Percentiles rank a stretch among this genome's conserved stretches.
Conservation (phyloP, 2,888 invertebrate genomes). For the Ptychoptera albimana region DNA sequence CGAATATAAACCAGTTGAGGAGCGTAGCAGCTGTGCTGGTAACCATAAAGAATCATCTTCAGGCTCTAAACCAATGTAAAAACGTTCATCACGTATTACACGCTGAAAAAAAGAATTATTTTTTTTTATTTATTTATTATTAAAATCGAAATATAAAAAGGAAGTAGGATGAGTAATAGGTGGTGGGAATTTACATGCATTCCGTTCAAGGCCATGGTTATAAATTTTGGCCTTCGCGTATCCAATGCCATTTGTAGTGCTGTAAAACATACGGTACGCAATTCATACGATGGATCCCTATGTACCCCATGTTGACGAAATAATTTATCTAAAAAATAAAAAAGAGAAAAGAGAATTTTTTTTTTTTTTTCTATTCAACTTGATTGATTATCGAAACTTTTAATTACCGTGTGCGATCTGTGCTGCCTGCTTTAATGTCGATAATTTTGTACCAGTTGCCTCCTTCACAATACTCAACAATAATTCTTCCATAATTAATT, state of each 20-base stretch:
- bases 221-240: constrained; percentile 70
- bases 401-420: constrained; percentile 72
- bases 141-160: neutral
- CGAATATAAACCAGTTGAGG: constrained; percentile 43
- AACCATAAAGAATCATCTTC: constrained; percentile 88
- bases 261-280: constrained; percentile 68
- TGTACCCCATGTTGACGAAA: constrained; percentile 62
- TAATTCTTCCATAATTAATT: constrained; percentile 62
- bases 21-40: constrained; percentile 76
- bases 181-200: constrained; percentile 87
- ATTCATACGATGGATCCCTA: constrained; percentile 66
- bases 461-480: constrained; percentile 72
- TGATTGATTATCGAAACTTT: too few relatives aligned
- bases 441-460: constrained; percentile 58
- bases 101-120: constrained; percentile 42
- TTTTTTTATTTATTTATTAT: neutral
- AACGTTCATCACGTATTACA: constrained; percentile 79
- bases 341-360: constrained; percentile 1
- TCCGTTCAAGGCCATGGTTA: constrained; percentile 68
- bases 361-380: too few relatives aligned
- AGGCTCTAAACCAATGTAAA: constrained; percentile 77
- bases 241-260: constrained; percentile 79
- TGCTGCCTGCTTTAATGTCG: constrained; percentile 60
- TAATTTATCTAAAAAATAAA: constrained; percentile 46
- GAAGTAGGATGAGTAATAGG: constrained; percentile 27